Conservation (phyloP, 2,888 invertebrate genomes). For the Sinotaia quadrata region DNA sequence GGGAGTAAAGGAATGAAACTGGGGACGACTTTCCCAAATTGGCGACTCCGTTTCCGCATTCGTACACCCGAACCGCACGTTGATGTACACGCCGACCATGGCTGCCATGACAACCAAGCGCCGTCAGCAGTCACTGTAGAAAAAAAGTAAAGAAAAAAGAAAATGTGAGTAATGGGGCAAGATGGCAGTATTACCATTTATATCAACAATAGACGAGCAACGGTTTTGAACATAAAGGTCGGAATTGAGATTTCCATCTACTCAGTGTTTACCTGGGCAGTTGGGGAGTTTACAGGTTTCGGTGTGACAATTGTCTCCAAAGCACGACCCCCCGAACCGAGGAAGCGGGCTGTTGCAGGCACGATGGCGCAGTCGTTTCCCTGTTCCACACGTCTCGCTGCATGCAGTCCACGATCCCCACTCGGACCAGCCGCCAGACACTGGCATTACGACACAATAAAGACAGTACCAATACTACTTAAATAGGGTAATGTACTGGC, state of each 20-base stretch:
- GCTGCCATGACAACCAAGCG: constrained; percentile 65
- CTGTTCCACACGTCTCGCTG: constrained; percentile 34
- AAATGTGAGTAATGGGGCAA: no score
- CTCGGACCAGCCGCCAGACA: constrained; percentile 41
- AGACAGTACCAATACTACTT: no score
- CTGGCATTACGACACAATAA: no score
- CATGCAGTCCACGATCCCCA: constrained; percentile 41
- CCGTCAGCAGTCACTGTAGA: constrained; percentile 61
- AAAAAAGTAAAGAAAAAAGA: not conserved
- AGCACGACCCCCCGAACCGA: constrained; percentile 61
- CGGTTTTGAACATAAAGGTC: not conserved
- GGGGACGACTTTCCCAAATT: no score
- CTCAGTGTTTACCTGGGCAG: constrained; percentile 69
- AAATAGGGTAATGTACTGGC: no score
- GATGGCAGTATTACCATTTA: no score
- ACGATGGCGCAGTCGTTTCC: constrained; percentile 28
- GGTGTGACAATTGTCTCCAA: constrained; percentile 70
- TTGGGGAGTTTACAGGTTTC: constrained; percentile 70
- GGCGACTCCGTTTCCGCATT: constrained; percentile 59
- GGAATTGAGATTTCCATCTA: no score
- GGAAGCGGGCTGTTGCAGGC: constrained; percentile 37
- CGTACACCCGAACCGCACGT: constrained; percentile 67
- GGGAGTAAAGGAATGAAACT: not conserved
- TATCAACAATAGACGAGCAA: no score
- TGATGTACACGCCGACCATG: constrained; percentile 66